Evolutionary conservation across 2,888 invertebrate genomes (phyloP).

Genomic region (Eupithecia exiguata): DNA sequence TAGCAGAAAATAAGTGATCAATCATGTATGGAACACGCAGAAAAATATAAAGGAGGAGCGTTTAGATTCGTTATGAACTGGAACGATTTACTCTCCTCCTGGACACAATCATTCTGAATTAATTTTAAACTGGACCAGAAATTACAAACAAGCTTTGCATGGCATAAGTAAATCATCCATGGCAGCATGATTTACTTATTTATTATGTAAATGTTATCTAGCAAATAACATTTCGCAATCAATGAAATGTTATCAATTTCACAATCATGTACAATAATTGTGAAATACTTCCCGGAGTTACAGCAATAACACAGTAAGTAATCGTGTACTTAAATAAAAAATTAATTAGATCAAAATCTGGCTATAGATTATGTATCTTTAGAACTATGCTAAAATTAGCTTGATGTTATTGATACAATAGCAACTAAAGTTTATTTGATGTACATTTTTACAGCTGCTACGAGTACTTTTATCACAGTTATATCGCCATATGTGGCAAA

Average conservation of each 20-base stretch:
- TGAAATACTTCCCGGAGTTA: background rate
- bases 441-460: no score
- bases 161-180: no score
- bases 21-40: conserved; percentile 2
- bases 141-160: background rate
- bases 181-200: background rate
- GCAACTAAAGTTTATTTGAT: no score
- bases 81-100: background rate
- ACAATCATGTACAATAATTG: background rate
- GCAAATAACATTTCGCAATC: no score
- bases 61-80: background rate
- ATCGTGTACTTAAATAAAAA: no score
- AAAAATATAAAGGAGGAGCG: background rate
- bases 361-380: no score
- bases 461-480: no score
- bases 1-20: background rate
- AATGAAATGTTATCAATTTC: no score
- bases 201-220: background rate
- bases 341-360: no score
- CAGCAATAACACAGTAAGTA: background rate
- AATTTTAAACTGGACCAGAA: background rate
- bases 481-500: no score
- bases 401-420: no score
- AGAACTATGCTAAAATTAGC: no score
- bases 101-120: background rate